These are phyloP conservation scores for Elephantulus edwardii DNA, from an alignment of 2,113 vertebrate genomes.

Conservation along the genomic window DNA sequence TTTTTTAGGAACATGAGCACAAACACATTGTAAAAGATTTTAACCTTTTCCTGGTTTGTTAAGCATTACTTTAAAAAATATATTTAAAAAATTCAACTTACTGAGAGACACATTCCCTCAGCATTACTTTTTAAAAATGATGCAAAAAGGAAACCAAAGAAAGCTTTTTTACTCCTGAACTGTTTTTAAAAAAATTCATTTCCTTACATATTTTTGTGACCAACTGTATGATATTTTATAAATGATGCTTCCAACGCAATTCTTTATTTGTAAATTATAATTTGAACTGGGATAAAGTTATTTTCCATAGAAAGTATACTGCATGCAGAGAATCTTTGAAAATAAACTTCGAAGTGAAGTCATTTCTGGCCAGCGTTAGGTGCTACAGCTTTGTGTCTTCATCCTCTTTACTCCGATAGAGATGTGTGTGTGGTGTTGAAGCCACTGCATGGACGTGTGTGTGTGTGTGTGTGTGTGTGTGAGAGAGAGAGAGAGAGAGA, in stretches of 20 bases:
- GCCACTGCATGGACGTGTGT: not conserved
- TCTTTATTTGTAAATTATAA: conserved; percentile 89
- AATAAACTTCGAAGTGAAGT: conserved; percentile 46
- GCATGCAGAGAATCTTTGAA: conserved; percentile 47
- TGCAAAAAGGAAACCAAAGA: conserved; percentile 70
- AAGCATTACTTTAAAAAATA: not conserved
- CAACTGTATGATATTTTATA: conserved; percentile 81
- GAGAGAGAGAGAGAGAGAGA: not conserved
- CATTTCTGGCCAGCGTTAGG: not conserved
- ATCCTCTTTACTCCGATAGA: not conserved
- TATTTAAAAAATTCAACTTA: conserved; percentile 3
- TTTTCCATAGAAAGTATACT: conserved; percentile 29
- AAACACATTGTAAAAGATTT: not conserved
- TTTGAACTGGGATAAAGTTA: conserved; percentile 75
- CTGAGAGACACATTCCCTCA: not conserved
- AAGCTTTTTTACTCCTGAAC: not conserved
- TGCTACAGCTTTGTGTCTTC: not conserved
- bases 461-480: not conserved
- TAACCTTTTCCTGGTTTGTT: conserved; percentile 28
- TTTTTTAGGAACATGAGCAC: not conserved
- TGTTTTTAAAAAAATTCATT: conserved; percentile 58
- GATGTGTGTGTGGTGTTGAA: not conserved
- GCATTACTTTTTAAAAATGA: conserved; percentile 18
- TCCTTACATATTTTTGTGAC: conserved; percentile 72
- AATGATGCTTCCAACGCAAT: conserved; percentile 83